These are phyloP conservation scores for Amblyopsis rosae DNA, from an alignment of 2,113 vertebrate genomes.

Conservation along the genomic window DNA sequence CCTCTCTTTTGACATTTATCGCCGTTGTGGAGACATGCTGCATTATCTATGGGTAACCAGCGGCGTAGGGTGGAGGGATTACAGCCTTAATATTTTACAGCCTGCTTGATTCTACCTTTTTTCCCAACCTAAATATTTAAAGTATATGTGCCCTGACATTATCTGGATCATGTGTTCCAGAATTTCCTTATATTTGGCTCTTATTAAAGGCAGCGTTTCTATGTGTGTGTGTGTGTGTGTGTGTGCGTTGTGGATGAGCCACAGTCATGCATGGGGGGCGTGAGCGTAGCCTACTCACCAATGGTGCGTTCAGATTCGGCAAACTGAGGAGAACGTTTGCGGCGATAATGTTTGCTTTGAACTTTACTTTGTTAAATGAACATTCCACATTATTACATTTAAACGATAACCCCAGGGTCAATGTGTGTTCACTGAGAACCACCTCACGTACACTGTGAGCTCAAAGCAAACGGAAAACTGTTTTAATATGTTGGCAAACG, in stretches of 20 bases:
- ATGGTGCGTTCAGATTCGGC: too few species aligned
- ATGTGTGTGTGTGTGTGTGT: neutral
- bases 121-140: conserved; percentile 49
- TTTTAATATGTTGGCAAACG: too few species aligned
- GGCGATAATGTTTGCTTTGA: too few species aligned
- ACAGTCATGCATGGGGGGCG: too few species aligned
- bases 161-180: conserved; percentile 10
- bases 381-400: too few species aligned
- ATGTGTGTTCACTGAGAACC: too few species aligned
- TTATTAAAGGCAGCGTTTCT: neutral
- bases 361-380: too few species aligned
- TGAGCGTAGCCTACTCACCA: too few species aligned
- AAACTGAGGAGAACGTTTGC: too few species aligned
- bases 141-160: conserved; percentile 1
- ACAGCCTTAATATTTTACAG: conserved; percentile 55
- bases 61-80: conserved; percentile 4
- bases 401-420: too few species aligned
- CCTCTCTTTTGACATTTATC: conserved; percentile 20
- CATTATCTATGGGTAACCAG: conserved; percentile 44
- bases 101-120: conserved; percentile 17
- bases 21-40: conserved; percentile 7
- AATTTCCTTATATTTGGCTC: conserved; percentile 2
- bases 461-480: too few species aligned
- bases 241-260: neutral
- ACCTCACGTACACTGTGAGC: too few species aligned